Conservation (phyloP, 2,797 vertebrate genomes). For the Myripristis jacobus region DNA sequence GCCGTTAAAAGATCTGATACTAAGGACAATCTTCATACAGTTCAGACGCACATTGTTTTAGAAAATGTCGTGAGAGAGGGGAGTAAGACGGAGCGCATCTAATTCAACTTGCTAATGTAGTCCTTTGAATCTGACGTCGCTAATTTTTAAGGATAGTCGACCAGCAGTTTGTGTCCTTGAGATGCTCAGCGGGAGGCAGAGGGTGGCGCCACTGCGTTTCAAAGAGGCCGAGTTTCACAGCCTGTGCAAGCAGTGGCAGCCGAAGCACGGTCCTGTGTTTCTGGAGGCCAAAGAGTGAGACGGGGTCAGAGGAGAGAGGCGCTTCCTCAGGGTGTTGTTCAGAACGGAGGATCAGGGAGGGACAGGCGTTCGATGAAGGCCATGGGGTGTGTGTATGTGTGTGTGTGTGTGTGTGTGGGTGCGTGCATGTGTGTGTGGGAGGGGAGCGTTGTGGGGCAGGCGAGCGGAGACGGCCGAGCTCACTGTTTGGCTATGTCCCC, state of each 20-base stretch:
- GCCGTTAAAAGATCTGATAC: slow-evolving; percentile 17
- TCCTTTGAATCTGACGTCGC: slow-evolving; percentile 31
- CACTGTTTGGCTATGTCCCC: slow-evolving; percentile 95
- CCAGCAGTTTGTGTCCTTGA: slow-evolving; percentile 42
- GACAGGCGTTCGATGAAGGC: slow-evolving; percentile 53
- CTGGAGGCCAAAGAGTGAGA: slow-evolving; percentile 35
- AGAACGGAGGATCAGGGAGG: slow-evolving; percentile 29
- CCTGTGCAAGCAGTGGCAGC: slow-evolving; percentile 45
- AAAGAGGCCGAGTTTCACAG: slow-evolving; percentile 34
- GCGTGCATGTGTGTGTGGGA: slow-evolving; percentile 8
- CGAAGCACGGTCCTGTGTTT: slow-evolving; percentile 30
- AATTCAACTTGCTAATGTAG: slow-evolving; percentile 9
- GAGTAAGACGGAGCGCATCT: slow-evolving; percentile 39
- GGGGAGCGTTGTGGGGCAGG: slow-evolving; percentile 16
- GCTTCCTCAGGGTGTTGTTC: slow-evolving; percentile 13
- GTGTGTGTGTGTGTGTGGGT: slow-evolving; percentile 8
- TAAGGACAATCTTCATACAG: slow-evolving; percentile 24
- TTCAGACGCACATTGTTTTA: slow-evolving; percentile 46
- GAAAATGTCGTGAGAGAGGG: slow-evolving; percentile 41
- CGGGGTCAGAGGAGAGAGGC: slow-evolving; percentile 18
- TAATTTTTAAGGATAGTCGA: slow-evolving; percentile 43
- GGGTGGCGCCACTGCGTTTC: slow-evolving; percentile 17
- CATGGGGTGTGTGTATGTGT: slow-evolving; percentile 27
- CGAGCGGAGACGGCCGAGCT: slow-evolving; percentile 43
- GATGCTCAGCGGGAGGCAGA: slow-evolving; percentile 39